Percentiles rank a stretch among this genome's conserved stretches.
These are phyloP conservation scores for Pseudococcus viburni DNA, from an alignment of 2,888 invertebrate species.

Conservation along the genomic window DNA sequence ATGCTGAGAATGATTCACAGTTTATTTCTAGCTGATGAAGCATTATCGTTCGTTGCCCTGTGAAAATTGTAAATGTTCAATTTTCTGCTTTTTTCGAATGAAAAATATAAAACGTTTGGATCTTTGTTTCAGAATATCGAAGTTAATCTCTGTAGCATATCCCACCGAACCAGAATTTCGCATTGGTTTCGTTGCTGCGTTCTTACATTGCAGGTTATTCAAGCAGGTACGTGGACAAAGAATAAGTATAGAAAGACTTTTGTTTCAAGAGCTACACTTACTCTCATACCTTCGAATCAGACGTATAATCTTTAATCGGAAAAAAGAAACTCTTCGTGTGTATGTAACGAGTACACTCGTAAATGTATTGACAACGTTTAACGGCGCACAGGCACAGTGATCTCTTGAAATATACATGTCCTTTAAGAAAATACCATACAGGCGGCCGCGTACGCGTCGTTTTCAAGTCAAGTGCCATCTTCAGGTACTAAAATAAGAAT, in stretches of 20 bases:
- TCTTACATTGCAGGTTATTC: background rate
- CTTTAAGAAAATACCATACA: slow-evolving; percentile 9
- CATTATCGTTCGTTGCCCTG: background rate
- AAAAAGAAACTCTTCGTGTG: background rate
- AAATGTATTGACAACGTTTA: background rate
- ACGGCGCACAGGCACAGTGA: background rate
- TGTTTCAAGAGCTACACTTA: background rate
- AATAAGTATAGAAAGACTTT: background rate
- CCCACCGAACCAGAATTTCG: background rate
- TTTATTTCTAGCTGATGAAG: background rate
- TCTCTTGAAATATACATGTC: slow-evolving; percentile 11
- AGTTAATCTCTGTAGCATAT: background rate
- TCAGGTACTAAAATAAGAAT: slow-evolving; percentile 49
- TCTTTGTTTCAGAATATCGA: background rate
- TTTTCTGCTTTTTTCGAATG: background rate
- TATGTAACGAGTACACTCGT: background rate
- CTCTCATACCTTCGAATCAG: background rate
- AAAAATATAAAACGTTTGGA: background rate
- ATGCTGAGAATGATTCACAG: slow-evolving; percentile 28
- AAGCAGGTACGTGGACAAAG: background rate
- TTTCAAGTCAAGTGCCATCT: slow-evolving; percentile 59
- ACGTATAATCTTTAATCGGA: background rate
- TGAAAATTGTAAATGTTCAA: background rate
- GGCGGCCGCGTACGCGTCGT: slow-evolving; percentile 24
- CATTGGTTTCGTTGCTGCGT: background rate